Percentiles rank a stretch among this genome's conserved stretches.
phyloP scores from a whole-genome alignment of 1,140 invertebrate species.

The Sinonovacula constricta region DNA sequence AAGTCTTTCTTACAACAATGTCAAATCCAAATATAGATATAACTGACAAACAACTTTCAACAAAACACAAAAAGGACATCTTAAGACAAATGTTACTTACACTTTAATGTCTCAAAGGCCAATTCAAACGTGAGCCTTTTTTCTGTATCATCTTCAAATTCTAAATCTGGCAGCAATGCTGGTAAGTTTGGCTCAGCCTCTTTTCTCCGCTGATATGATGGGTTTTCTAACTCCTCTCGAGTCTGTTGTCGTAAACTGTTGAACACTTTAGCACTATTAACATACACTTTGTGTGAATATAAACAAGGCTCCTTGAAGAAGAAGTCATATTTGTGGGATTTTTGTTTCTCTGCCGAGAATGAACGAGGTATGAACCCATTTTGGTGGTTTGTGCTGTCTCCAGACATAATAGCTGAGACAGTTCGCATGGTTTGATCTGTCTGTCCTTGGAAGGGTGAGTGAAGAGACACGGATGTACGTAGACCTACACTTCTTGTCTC shows the following conservation, averaged over 20 bases:
- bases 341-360: conserved; percentile 7
- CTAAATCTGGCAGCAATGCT: conserved; percentile 52
- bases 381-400: conserved; percentile 32
- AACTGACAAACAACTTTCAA: background rate
- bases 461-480: conserved; percentile 34
- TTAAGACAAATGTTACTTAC: conserved; percentile 62
- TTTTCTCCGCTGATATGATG: conserved; percentile 11
- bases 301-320: conserved; percentile 64
- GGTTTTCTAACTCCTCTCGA: conserved; percentile 24
- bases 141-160: conserved; percentile 66
- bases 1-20: no score
- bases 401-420: conserved; percentile 24
- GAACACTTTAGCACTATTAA: conserved; percentile 60
- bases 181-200: background rate
- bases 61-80: background rate
- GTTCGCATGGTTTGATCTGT: conserved; percentile 24
- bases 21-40: background rate
- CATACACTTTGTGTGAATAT: conserved; percentile 64
- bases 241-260: conserved; percentile 50
- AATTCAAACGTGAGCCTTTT: conserved; percentile 68
- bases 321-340: conserved; percentile 55
- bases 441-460: conserved; percentile 5
- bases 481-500: conserved; percentile 34
- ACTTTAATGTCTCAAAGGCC: conserved; percentile 71
- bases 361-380: conserved; percentile 18